Evolutionary conservation across 1,140 invertebrate genomes (phyloP).

Genomic region (Cardiocondyla obscurior): DNA sequence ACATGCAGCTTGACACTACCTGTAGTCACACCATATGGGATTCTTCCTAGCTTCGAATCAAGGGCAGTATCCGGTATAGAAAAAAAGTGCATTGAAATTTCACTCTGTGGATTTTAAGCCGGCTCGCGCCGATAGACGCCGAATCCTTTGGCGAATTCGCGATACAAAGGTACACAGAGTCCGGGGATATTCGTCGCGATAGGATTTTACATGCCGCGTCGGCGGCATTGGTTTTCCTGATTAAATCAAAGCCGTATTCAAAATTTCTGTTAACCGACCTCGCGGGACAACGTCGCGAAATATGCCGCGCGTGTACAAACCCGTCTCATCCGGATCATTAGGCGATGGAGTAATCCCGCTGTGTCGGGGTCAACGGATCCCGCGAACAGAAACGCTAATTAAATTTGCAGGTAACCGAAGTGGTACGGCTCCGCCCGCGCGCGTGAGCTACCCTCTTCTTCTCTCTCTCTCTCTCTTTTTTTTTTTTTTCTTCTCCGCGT

Average conservation of each 20-base stretch:
- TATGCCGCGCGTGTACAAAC: not conserved
- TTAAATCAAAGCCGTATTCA: conserved; percentile 19
- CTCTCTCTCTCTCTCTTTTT: no score
- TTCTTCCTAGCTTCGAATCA: conserved; percentile 10
- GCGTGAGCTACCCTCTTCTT: not conserved
- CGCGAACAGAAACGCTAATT: conserved; percentile 21
- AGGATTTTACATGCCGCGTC: not conserved
- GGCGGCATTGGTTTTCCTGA: conserved; percentile 18
- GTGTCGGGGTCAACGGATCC: conserved; percentile 20
- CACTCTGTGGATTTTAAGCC: conserved; percentile 23
- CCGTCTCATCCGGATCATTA: conserved; percentile 2
- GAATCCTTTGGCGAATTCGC: conserved; percentile 27
- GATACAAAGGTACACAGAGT: conserved; percentile 31
- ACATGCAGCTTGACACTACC: not conserved
- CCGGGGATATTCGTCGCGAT: not conserved
- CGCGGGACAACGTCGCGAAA: not conserved
- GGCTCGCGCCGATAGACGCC: conserved; percentile 10
- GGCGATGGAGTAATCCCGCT: not conserved
- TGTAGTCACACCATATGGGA: conserved; percentile 22
- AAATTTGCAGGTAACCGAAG: conserved; percentile 44
- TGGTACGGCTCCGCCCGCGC: not conserved
- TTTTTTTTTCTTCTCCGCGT: not conserved
- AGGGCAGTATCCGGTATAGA: not conserved
- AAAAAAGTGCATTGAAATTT: conserved; percentile 38
- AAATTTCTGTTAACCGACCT: conserved; percentile 5